Base-by-base conservation (phyloP, 2,113 vertebrate species). In the Mesocricetus auratus region DNA sequence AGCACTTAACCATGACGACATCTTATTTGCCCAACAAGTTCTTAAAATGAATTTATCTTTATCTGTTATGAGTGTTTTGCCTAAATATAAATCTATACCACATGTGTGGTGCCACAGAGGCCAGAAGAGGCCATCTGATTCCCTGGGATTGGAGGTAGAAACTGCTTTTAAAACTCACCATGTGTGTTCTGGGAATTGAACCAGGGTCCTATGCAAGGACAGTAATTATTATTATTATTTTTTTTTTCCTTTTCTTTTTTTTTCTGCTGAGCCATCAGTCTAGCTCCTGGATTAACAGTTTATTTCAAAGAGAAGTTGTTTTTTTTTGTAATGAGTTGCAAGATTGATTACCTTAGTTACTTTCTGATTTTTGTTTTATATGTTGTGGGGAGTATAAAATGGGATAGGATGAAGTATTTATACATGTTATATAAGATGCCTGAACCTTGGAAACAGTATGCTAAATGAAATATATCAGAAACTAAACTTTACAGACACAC, bases 251-350 rank as follows among this genome's bases (percentile, higher is more conserved):
- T 53, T 12, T 53, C 7, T 64, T 21, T 8, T 53, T 2, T 53
- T 24, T 64, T 21, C 24, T 62, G 56, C 24, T 62, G 22, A 39
- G 8, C 58, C 26, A 83, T 62, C 16, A 19, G 29, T 31, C 2
- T 31, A 45, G 60, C 60, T 33, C 39, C 60, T 85, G 8, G 81
- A n/a, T 31, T 31, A 45, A 45, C 53, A 60, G 1, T 58, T 56
- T 83, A n/a, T n/a, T 88, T 96, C 24, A 73, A 42, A 62, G 39
- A 86, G 29, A 95, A 77, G 74, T 85, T 74, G 56, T 50, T 74
- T 17, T 73, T 21, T 71, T 71, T 87, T 39, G 36, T 87, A n/a
- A 71, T 36, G 58, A 69, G 47, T 74, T 89, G 22, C 22, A 73
- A 42, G n/a, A 42, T 17, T 74, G 58, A 77, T 47, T 47, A 45